Base-by-base conservation (phyloP, 2,113 vertebrate genomes). In the Synchiropus splendidus region DNA sequence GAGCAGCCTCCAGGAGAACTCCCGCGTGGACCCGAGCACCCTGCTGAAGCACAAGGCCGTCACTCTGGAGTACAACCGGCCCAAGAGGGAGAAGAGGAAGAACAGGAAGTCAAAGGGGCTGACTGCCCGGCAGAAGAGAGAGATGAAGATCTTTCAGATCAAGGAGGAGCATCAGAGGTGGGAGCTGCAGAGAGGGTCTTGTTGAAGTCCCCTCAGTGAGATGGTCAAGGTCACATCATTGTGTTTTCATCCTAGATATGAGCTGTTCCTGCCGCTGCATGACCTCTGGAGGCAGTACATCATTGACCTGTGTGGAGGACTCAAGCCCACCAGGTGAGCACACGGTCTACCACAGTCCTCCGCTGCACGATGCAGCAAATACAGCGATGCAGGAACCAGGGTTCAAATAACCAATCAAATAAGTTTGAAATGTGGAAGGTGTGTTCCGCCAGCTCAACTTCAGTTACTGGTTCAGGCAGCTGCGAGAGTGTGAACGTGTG, bases 221-320 rank as follows among this genome's bases (percentile, higher is more conserved):
- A 27, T 27, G 21, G 8, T 12, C 34, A 36, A 36, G 12, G 21
- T 27, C 13, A 14, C 13, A 10, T 13, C 18, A 9, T 21, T 21
- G 12, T 18, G 21, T 15, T 34, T 8, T 59, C 9, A 0, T 27
- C 21, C 21, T 6, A 98, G 95, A 6, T 98, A 97, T 4, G 40
- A 80, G 9, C 79, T 90, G 9, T 97, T 97, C 59, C 68, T 96
- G 14, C 92, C 94, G 1, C 78, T 99, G 1, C 90, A 97, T 3
- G 71, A 93, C 0, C 88, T 98, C 13, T 99, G 95, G 94, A 91
- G 84, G 14, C 88, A 89, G 16, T 99, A 99, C 31, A 84, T 98
- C 35, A 55, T 78, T 21, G 88, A 93, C 54, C 71, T 98, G 9
- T 97, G 92, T 45, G 74, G 80, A 0, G 90, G 91, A 1, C 71